phyloP scores from a whole-genome alignment of 23 tunicate species.

The Styela plicata region DNA sequence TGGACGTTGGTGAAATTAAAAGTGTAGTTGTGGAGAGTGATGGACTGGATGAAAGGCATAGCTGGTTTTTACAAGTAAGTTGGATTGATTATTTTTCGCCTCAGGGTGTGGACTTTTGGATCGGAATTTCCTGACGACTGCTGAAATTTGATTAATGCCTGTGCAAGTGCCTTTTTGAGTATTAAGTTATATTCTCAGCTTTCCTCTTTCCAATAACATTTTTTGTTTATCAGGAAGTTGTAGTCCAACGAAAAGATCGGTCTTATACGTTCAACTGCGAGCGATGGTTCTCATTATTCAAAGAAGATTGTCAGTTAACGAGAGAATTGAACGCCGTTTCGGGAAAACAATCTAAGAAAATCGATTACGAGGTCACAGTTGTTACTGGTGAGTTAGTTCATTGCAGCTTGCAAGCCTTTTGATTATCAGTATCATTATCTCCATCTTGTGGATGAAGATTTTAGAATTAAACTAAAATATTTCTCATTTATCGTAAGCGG shows the following conservation, averaged over 20 bases:
- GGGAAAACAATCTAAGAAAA: slow-evolving; percentile 60
- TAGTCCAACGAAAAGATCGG: slow-evolving; percentile 37
- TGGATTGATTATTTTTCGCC: slow-evolving; percentile 11
- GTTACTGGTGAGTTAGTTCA: slow-evolving; percentile 67
- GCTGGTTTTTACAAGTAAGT: slow-evolving; percentile 91
- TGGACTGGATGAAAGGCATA: slow-evolving; percentile 85
- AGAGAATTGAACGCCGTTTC: slow-evolving; percentile 66
- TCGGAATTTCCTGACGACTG: too few species aligned
- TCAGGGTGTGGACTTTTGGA: too few species aligned
- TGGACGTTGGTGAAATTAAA: slow-evolving; percentile 81
- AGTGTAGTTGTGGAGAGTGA: slow-evolving; percentile 90
- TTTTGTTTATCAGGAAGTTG: slow-evolving; percentile 37
- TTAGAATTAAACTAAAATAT: too few species aligned
- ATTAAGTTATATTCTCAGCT: too few species aligned
- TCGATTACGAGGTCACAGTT: slow-evolving; percentile 79
- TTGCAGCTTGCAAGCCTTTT: too few species aligned
- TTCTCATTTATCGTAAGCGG: too few species aligned
- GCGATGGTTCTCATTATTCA: slow-evolving; percentile 84
- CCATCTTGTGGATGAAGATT: too few species aligned
- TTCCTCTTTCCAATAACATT: too few species aligned
- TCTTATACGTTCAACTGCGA: slow-evolving; percentile 94
- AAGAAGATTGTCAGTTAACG: slow-evolving; percentile 90
- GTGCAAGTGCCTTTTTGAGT: too few species aligned
- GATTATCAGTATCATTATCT: too few species aligned
- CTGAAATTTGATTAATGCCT: too few species aligned